phyloP scores from a whole-genome alignment of 2,888 invertebrate species.

The Ariolimax columbianus region DNA sequence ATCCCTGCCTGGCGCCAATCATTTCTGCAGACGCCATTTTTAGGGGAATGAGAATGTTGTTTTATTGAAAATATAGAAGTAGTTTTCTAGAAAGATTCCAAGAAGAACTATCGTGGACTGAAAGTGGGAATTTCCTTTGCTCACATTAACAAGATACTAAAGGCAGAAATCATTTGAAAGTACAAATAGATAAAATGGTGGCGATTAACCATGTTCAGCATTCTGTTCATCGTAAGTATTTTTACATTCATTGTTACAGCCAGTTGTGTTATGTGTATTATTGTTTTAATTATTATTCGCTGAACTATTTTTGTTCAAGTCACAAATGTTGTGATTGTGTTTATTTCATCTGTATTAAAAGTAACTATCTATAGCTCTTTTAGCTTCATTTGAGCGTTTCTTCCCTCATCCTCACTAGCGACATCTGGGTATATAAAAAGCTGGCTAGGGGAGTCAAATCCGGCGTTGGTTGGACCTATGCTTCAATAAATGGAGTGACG shows the following conservation, averaged over 20 bases:
- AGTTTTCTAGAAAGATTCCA: not conserved
- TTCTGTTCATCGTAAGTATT: slow-evolving; percentile 37
- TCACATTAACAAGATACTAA: not conserved
- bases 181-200: slow-evolving; percentile 21
- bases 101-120: not conserved
- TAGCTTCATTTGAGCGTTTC: no score
- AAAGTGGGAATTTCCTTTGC: not conserved
- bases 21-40: slow-evolving; percentile 33
- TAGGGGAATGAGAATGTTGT: slow-evolving; percentile 5
- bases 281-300: no score
- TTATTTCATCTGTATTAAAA: no score
- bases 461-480: no score
- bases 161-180: not conserved
- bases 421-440: no score
- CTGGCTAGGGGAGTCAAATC: no score
- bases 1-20: slow-evolving; percentile 38
- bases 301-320: no score
- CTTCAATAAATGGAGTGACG: no score
- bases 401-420: no score
- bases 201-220: slow-evolving; percentile 14
- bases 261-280: not conserved
- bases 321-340: no score
- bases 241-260: not conserved
- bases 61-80: not conserved
- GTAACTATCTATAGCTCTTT: no score